Percentiles rank a stretch among this genome's conserved stretches.
Evolutionary conservation across 2,797 vertebrate genomes (phyloP).

Genomic region (Microtus agrestis): DNA sequence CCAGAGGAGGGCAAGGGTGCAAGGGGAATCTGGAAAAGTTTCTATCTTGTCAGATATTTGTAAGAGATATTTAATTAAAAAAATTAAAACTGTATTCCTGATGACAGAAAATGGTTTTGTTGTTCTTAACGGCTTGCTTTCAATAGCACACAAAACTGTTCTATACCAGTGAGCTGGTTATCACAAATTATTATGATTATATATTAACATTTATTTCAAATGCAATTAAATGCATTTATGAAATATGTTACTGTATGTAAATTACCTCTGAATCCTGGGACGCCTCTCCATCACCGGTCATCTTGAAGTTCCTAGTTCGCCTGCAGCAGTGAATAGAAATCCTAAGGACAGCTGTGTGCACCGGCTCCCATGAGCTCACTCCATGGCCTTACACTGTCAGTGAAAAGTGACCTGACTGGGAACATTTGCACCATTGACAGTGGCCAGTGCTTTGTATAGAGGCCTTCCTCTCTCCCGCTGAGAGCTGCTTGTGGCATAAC

Average conservation of each 20-base stretch:
- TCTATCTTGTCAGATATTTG: neutral
- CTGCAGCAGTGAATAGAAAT: neutral
- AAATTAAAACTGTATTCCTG: neutral
- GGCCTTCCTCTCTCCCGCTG: too few relatives aligned
- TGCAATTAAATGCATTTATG: neutral
- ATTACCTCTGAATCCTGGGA: neutral
- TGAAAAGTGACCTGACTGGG: accelerated
- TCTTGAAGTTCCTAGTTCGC: neutral
- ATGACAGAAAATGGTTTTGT: neutral
- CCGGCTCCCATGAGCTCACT: neutral
- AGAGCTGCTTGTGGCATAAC: too few relatives aligned
- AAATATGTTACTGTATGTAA: neutral
- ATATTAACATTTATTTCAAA: neutral
- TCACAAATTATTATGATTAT: neutral
- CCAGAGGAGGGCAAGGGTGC: neutral
- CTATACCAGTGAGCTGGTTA: accelerated
- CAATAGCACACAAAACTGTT: too few relatives aligned
- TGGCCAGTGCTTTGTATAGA: accelerated
- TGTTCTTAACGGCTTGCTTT: neutral
- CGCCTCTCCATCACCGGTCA: accelerated
- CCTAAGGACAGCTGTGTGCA: too few relatives aligned
- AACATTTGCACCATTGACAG: neutral
- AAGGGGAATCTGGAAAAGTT: accelerated
- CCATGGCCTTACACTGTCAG: accelerated
- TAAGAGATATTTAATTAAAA: neutral